A percentile compares a stretch with the other conserved stretches of the same genome.
Conservation (phyloP, 1,140 invertebrate species). For the Rhyzopertha dominica region DNA sequence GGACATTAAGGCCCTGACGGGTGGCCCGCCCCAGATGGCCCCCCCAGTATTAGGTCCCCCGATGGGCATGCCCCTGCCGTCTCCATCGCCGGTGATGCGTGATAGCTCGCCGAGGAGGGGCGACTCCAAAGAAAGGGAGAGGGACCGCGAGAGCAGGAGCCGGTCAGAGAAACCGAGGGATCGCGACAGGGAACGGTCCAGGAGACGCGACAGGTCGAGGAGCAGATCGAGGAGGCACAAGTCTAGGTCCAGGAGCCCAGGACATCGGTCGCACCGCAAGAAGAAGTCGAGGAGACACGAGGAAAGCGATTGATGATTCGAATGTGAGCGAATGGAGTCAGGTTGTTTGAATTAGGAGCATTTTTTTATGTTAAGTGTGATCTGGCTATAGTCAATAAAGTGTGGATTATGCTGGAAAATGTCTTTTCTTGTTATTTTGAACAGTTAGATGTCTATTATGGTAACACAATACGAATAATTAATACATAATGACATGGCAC, state of each 20-base stretch:
- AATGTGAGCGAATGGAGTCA: too few species aligned
- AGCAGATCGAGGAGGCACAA: constrained; percentile 57
- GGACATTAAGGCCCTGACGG: constrained; percentile 61
- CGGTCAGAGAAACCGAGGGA: constrained; percentile 46
- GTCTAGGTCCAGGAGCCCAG: constrained; percentile 56
- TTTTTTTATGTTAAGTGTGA: too few species aligned
- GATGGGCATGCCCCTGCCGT: constrained; percentile 28
- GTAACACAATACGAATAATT: too few species aligned
- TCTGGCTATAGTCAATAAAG: too few species aligned
- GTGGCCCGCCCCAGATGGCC: constrained; percentile 45
- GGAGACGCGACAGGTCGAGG: constrained; percentile 50
- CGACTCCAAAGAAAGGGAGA: constrained; percentile 38
- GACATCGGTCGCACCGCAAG: constrained; percentile 52
- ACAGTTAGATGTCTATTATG: too few species aligned
- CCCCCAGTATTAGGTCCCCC: constrained; percentile 20
- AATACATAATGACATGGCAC: too few species aligned
- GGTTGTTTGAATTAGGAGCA: too few species aligned
- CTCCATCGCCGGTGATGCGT: constrained; percentile 24
- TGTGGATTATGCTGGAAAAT: too few species aligned
- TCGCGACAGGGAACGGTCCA: constrained; percentile 47
- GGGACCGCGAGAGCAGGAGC: constrained; percentile 48
- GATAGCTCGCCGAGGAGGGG: constrained; percentile 20
- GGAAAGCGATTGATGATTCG: constrained; percentile 38
- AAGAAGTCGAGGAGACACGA: constrained; percentile 52
- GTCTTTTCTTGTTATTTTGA: too few species aligned